Evolutionary conservation across 2,888 invertebrate genomes (phyloP).

Genomic region (Slavum lentiscoides): DNA sequence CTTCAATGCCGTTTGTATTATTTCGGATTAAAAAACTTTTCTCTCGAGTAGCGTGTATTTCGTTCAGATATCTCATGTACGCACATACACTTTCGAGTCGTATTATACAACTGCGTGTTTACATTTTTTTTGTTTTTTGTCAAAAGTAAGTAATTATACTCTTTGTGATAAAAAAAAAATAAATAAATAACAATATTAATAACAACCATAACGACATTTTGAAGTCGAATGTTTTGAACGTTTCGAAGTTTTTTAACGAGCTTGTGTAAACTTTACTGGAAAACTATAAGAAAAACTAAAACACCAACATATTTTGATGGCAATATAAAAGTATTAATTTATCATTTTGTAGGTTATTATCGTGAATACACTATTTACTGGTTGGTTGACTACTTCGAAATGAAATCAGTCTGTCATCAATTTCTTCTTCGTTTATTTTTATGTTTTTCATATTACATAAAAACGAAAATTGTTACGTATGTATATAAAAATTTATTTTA

Average conservation of each 20-base stretch:
- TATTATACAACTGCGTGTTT: neutral
- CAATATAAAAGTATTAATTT: too few species aligned
- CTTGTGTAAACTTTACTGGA: neutral
- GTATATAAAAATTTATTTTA: too few species aligned
- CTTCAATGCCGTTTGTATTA: neutral
- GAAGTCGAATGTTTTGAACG: neutral
- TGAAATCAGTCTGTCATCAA: too few species aligned
- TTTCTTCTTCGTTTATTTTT: too few species aligned
- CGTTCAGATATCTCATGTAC: neutral
- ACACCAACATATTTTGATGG: neutral
- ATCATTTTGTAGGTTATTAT: too few species aligned
- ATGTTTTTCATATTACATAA: too few species aligned
- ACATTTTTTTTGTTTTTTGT: neutral
- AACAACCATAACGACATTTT: neutral
- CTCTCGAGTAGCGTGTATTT: neutral
- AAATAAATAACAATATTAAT: neutral
- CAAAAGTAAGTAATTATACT: neutral
- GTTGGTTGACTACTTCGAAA: too few species aligned
- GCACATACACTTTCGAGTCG: neutral
- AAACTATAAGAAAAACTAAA: neutral
- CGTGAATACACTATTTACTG: too few species aligned
- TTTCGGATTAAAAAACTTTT: conserved; percentile 2
- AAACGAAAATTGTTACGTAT: too few species aligned
- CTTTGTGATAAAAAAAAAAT: neutral
- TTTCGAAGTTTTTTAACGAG: neutral